Percentiles rank a stretch among this genome's conserved stretches.
Evolutionary conservation across 1,140 invertebrate species (phyloP).

Genomic region (Trichonephila inaurata): DNA sequence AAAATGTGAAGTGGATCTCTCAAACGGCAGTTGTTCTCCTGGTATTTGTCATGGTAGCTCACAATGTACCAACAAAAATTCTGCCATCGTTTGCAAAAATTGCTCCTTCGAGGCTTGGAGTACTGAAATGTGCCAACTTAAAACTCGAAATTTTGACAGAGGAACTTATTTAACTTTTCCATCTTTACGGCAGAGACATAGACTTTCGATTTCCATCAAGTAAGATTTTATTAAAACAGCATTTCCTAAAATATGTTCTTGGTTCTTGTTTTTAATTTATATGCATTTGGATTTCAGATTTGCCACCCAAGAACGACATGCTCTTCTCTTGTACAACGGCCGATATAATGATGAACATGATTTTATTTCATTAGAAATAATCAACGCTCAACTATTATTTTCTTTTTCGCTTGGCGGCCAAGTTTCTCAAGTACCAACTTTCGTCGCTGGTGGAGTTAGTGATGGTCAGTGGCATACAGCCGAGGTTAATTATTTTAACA

Average conservation of each 20-base stretch:
- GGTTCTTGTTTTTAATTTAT: not conserved
- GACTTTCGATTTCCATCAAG: slow-evolving; percentile 86
- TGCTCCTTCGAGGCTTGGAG: slow-evolving; percentile 84
- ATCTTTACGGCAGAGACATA: slow-evolving; percentile 90
- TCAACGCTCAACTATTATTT: slow-evolving; percentile 89
- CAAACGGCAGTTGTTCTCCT: slow-evolving; percentile 32
- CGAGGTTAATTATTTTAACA: slow-evolving; percentile 91
- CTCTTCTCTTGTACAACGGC: slow-evolving; percentile 95
- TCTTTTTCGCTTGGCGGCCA: slow-evolving; percentile 92
- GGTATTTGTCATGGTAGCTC: slow-evolving; percentile 51
- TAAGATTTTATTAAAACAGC: not conserved
- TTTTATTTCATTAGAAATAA: slow-evolving; percentile 95
- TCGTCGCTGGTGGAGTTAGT: slow-evolving; percentile 86
- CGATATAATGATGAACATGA: slow-evolving; percentile 96
- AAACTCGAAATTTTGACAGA: slow-evolving; percentile 89
- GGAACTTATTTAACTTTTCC: slow-evolving; percentile 95
- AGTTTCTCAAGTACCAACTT: slow-evolving; percentile 83
- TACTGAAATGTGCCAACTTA: slow-evolving; percentile 87
- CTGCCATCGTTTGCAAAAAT: slow-evolving; percentile 88
- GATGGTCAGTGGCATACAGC: slow-evolving; percentile 96
- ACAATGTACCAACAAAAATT: slow-evolving; percentile 3
- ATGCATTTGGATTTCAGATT: slow-evolving; percentile 86
- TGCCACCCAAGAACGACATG: slow-evolving; percentile 90
- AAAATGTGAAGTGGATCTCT: slow-evolving; percentile 57
- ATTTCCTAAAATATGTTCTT: not conserved